Base-by-base conservation (phyloP, 2,113 vertebrate species). In the Sander lucioperca region DNA sequence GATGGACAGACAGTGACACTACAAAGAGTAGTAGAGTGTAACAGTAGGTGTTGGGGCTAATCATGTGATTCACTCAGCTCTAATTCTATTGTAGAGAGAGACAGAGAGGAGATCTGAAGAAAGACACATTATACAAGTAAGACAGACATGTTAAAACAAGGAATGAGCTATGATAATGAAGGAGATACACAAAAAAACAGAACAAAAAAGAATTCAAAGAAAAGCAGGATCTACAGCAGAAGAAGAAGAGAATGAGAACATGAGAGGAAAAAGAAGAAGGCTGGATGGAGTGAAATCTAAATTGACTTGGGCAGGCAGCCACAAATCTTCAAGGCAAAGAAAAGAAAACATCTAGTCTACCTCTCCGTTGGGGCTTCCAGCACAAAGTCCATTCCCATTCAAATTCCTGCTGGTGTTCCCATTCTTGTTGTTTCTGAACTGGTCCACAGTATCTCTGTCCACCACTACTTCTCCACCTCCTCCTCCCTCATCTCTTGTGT, bases 401-500 rank as follows among this genome's bases (percentile, higher is more conserved):
- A 89, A 77, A 82, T 88, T 92, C 23, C 84, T 79, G 11, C 82
- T 68, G 57, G 85, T 74, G 82, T 90, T 92, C 64, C 86, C 74
- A 51, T 68, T 87, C 30, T 91, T 94, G 45, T 92, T 93, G 33
- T 93, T 94, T 6, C 88, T 91, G 77, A 87, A 84, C 74, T 74
- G 85, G 74, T 86, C 70, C 74, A 79, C 86, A 15, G 85, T 82
- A 86, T 92, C 86, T 84, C 89, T 83, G 89, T 93, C 93, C 77
- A 62, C 80, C 67, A 45, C 75, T 65, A 79, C 91, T 82, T 85
- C 91, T 36, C 70, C 84, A 71, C 88, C 90, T 59, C 86, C 90
- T 59, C 86, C 91, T 63, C 91, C 89, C 88, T 96, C 94, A 70
- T 96, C 94, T 36, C 96, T 93, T 14, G 94, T 86, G 30, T 94